Evolutionary conservation across 2,888 invertebrate species (phyloP), one percentile per base, ranked within the genome.

Genomic region (Exocentrus adspersus): DNA sequence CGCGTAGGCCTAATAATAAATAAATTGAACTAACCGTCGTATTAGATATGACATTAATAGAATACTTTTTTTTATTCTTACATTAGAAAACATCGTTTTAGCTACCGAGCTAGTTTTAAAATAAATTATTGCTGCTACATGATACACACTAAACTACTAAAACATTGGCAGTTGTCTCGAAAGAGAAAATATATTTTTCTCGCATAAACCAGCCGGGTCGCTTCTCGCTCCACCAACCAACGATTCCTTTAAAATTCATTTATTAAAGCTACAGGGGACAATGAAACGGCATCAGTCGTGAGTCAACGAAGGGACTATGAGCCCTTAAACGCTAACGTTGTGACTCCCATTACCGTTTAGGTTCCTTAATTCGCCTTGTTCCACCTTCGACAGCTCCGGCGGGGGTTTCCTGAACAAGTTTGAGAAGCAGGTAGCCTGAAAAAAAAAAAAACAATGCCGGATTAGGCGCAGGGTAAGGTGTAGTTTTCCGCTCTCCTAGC

Each of bases 391-490:
- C 14, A 54, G 51, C 24, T 52, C 52, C 9, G 42, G 45, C 1
- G 24, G 19, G 9, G 51, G 14, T 28, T 57, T 54, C 24, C 37
- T 41, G 62, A 76, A 75, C 42, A 77, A 57, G n/a, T 70, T 75
- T 9, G 77, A 77, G 54, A 77, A 76, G 51, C 61, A 76, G 20
- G 69, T 69, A 24, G 73, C 73, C 77, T 77, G 71, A 50, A 77
- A 77, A 58, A 69, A 56, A 61, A 61, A 64, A 58, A 5, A 50
- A 53, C n/a, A n/a, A n/a, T n/a, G n/a, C n/a, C n/a, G n/a, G n/a
- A n/a, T n/a, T n/a, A n/a, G n/a, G n/a, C n/a, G n/a, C n/a, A n/a
- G n/a, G n/a, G n/a, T n/a, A n/a, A n/a, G n/a, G n/a, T n/a, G n/a
- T n/a, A n/a, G n/a, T n/a, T n/a, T n/a, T n/a, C n/a, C n/a, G n/a